Evolutionary conservation across 2,888 invertebrate species (phyloP), one percentile per base, ranked within the genome.

Genomic region (Eutolmus rufibarbis): DNA sequence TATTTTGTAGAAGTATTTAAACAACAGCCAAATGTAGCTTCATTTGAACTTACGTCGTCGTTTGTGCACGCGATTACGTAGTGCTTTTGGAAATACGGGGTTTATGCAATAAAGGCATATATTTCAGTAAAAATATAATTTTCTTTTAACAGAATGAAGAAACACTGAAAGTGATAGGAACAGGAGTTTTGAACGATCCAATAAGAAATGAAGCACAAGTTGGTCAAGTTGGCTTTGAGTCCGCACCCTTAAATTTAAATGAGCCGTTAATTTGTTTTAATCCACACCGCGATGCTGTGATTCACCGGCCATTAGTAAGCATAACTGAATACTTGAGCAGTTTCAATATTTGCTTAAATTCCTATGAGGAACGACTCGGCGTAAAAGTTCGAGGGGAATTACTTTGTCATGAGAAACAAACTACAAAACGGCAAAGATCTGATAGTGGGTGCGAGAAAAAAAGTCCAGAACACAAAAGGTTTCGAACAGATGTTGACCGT

Each of bases 321-420:
- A 94, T 96, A 78, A 96, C 95, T 66, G 97, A 97, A 90, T 96
- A 95, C 90, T 93, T 96, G 56, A 96, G 96, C 88, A 96, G 95
- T 90, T 95, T 96, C 90, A 96, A 95, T 90, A 95, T 97, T 28
- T 96, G 96, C 91, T 94, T 97, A 89, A 95, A 95, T 86, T 95
- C 96, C 0, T 96, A 97, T 90, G 95, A 97, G 89, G 95, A 96
- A 90, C 93, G 96, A 56, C 94, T 96, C 90, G 95, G 95, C 3
- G 92, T 94, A 4, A 94, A 93, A 89, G 92, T 93, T 19, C 93
- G 93, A 46, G 93, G 93, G 51, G 94, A 94, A 88, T 90, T 90
- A 14, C 88, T 93, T 5, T 91, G 89, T 88, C 90, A 93, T 74
- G 91, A 91, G 2, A 90, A 91, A 31, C 57, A 76, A 19, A 19